Evolutionary conservation across 2,113 vertebrate species (phyloP), one percentile per base, ranked within the genome.

Genomic region (Athene cunicularia): DNA sequence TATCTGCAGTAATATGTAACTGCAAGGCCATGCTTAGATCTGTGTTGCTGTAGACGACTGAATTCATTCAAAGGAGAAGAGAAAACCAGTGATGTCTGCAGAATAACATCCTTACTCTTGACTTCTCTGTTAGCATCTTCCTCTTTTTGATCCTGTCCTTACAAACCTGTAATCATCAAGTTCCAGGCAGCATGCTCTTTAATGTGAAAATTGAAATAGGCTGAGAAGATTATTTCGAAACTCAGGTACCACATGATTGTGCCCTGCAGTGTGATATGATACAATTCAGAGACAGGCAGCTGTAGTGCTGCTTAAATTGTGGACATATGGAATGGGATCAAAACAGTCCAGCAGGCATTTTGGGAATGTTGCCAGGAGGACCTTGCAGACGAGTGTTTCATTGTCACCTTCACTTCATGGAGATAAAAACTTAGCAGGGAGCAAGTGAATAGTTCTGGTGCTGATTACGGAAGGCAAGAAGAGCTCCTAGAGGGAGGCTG

Each of bases 341-440:
- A 96, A 97, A 95, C 67, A 92, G 77, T 95, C 70, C 97, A 97
- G 91, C 89, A 96, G 95, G 72, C 80, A 12, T 56, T 67, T 58
- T 93, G 87, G 96, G 85, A 98, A 70, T 19, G 30, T 90, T 97
- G 97, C 97, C 98, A 97, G 89, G 66, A 97, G 83, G 79, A 89
- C 83, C 94, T 97, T 91, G 80, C 23, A 71, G 85, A 86, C 93
- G 93, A 97, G 92, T 86, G 88, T 95, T 97, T 97, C 95, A 88
- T 96, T 97, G 98, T 98, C 98, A 98, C 98, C 98, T 98, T 98
- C 93, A 88, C 92, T 97, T 97, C 71, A 58, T 35, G 49, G 47
- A 97, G 97, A 97, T 95, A 97, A 98, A 97, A 96, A 92, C 90
- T 95, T 97, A 97, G 97, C 60, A 37, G 94, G 91, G 67, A 98